Percentiles rank a stretch among this genome's conserved stretches.
Evolutionary conservation across 2,888 invertebrate genomes (phyloP).

Genomic region (Ecliptopera silaceata): DNA sequence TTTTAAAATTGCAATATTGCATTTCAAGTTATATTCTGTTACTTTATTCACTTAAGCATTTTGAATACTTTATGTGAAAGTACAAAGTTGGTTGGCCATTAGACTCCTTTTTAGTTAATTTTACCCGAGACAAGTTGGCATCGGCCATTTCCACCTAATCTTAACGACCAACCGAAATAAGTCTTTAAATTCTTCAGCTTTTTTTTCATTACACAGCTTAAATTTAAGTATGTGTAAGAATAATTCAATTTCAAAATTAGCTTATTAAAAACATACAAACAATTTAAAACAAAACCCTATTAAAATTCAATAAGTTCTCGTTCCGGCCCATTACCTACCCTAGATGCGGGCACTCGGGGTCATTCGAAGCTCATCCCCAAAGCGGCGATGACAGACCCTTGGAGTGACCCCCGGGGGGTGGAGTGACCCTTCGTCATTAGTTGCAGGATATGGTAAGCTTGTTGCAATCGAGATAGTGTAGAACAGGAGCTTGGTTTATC

Average conservation of each 20-base stretch:
- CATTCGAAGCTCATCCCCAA: conserved; percentile 48
- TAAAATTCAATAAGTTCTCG: conserved; percentile 39
- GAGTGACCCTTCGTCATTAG: conserved; percentile 52
- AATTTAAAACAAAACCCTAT: conserved; percentile 40
- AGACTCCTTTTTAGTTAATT: too few species aligned
- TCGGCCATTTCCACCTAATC: too few species aligned
- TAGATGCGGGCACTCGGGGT: conserved; percentile 43
- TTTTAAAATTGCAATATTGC: not conserved
- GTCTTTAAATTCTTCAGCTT: too few species aligned
- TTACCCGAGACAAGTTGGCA: too few species aligned
- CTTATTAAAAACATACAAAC: conserved; percentile 6
- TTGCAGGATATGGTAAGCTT: conserved; percentile 60
- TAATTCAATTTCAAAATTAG: too few species aligned
- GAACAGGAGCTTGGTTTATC: conserved; percentile 29
- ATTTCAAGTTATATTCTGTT: not conserved
- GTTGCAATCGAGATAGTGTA: conserved; percentile 44
- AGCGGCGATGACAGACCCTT: conserved; percentile 47
- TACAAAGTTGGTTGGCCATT: too few species aligned
- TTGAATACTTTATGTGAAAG: too few species aligned
- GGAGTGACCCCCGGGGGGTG: conserved; percentile 36
- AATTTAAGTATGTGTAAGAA: too few species aligned
- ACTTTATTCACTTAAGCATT: too few species aligned
- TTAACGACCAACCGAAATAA: too few species aligned
- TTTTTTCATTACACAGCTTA: too few species aligned
- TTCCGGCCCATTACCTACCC: conserved; percentile 41